phyloP scores from a whole-genome alignment of 2,888 invertebrate genomes.

The Atherix ibis region DNA sequence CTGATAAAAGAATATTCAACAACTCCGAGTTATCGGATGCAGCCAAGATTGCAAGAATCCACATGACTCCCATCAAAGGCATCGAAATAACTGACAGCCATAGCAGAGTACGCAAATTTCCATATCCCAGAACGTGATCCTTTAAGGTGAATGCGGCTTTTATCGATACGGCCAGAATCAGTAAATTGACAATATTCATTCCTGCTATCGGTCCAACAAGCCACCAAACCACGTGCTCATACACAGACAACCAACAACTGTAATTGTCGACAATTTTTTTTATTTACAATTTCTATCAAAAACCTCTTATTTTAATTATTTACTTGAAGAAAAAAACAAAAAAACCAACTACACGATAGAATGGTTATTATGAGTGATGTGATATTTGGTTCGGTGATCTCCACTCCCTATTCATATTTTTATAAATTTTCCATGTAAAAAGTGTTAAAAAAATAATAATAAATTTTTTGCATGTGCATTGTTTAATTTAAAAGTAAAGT shows the following conservation, averaged over 20 bases:
- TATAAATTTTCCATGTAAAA: no score
- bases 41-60: constrained; percentile 68
- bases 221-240: constrained; percentile 90
- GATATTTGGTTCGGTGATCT: no score
- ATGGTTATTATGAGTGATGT: no score
- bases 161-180: constrained; percentile 69
- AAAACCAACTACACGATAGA: no score
- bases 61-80: constrained; percentile 68
- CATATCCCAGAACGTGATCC: constrained; percentile 77
- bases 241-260: constrained; percentile 91
- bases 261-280: no score
- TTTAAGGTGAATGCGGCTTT: constrained; percentile 81
- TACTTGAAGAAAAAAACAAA: no score
- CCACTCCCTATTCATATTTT: no score
- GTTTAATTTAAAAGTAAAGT: no score
- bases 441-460: no score
- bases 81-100: constrained; percentile 77
- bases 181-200: constrained; percentile 60
- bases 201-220: constrained; percentile 79
- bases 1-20: constrained; percentile 62
- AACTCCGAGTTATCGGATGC: constrained; percentile 57
- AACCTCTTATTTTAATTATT: no score
- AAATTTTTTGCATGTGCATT: no score
- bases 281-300: no score
- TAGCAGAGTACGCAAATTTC: constrained; percentile 66